Evolutionary conservation across 2,888 invertebrate species (phyloP).

Genomic region (Fragum fragum): DNA sequence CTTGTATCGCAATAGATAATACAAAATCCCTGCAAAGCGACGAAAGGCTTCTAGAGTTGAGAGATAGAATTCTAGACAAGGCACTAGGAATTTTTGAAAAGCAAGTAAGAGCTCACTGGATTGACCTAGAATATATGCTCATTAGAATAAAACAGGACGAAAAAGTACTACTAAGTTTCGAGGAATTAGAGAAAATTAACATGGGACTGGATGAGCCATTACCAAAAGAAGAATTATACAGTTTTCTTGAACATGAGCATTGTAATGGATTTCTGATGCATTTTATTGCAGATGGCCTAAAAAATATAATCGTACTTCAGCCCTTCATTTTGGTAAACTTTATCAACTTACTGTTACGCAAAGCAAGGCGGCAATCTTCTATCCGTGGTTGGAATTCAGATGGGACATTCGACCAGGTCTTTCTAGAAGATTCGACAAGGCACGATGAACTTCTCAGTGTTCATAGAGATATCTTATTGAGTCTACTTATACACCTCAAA

Average conservation of each 20-base stretch:
- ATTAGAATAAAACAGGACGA: slow-evolving; percentile 15
- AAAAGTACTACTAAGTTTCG: slow-evolving; percentile 14
- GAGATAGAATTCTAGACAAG: slow-evolving; percentile 34
- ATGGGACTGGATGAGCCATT: slow-evolving; percentile 32
- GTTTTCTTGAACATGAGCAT: slow-evolving; percentile 45
- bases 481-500: slow-evolving; percentile 3
- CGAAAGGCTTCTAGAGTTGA: slow-evolving; percentile 4
- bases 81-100: slow-evolving; percentile 42
- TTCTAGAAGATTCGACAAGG: background rate
- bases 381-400: slow-evolving; percentile 7
- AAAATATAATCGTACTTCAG: slow-evolving; percentile 42
- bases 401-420: slow-evolving; percentile 20
- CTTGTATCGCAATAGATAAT: slow-evolving; percentile 41
- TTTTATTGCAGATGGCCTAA: slow-evolving; percentile 10
- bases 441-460: background rate
- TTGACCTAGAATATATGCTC: slow-evolving; percentile 37
- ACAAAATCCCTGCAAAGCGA: slow-evolving; percentile 20
- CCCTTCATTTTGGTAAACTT: slow-evolving; percentile 34
- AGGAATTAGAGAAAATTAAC: slow-evolving; percentile 30
- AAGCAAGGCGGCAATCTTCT: background rate
- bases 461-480: background rate
- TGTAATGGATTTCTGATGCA: slow-evolving; percentile 40
- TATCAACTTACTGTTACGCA: slow-evolving; percentile 32
- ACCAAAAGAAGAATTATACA: background rate
- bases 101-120: slow-evolving; percentile 47